These are phyloP conservation scores for Noctua pronuba DNA, from an alignment of 2,888 invertebrate species.

Conservation along the genomic window DNA sequence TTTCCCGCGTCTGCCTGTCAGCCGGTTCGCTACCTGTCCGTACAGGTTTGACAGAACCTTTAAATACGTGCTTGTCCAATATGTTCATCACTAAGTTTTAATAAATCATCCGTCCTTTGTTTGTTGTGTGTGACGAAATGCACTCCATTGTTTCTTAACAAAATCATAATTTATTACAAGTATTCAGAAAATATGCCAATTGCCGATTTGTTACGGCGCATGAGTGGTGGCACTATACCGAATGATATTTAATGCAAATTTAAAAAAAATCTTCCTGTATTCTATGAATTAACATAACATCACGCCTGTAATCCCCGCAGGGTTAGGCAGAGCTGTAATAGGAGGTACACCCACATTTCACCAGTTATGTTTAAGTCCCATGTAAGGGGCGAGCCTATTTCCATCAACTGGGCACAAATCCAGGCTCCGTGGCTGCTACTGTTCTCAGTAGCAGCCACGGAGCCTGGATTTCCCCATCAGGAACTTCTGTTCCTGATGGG, in stretches of 20 bases:
- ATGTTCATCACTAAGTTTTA: not conserved
- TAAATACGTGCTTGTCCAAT: not conserved
- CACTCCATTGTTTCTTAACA: constrained; percentile 18
- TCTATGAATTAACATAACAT: no score
- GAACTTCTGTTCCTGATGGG: no score
- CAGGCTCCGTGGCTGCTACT: no score
- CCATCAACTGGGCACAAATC: no score
- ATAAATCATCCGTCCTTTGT: not conserved
- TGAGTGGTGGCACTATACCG: not conserved
- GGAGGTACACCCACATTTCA: no score
- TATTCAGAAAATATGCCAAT: constrained; percentile 35
- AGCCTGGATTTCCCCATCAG: no score
- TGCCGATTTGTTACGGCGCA: constrained; percentile 35
- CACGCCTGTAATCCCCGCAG: no score
- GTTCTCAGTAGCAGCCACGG: no score
- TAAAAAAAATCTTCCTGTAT: not conserved
- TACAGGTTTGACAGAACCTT: not conserved
- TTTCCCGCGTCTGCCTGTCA: not conserved
- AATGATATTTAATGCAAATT: not conserved
- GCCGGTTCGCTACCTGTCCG: not conserved
- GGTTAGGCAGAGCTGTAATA: no score
- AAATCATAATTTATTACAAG: constrained; percentile 37
- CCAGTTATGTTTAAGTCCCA: no score
- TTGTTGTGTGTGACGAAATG: constrained; percentile 47
- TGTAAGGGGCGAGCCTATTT: no score